These are phyloP conservation scores for Taenioides sp. DNA, from an alignment of 2,797 vertebrate species.

Conservation along the genomic window DNA sequence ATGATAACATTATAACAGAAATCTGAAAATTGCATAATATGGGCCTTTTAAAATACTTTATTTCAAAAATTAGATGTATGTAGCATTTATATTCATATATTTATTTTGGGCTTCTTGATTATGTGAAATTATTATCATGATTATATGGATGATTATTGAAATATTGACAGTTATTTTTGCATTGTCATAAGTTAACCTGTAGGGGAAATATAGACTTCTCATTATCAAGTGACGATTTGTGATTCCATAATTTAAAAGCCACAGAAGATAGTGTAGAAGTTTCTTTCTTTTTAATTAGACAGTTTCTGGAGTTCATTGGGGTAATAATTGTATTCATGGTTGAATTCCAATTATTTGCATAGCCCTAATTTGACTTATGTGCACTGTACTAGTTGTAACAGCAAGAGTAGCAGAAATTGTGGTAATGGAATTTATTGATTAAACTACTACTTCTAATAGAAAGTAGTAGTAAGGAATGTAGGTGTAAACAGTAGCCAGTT, in stretches of 20 bases:
- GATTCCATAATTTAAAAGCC: neutral
- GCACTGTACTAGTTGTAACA: neutral
- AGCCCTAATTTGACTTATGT: neutral
- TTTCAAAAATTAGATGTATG: neutral
- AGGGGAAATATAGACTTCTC: neutral
- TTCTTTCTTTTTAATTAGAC: neutral
- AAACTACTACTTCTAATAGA: neutral
- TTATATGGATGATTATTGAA: too few species aligned
- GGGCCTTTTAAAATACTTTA: neutral
- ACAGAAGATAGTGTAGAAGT: too few species aligned
- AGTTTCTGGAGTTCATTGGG: neutral
- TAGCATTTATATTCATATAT: neutral
- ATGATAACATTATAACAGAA: too few species aligned
- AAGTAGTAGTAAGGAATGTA: neutral
- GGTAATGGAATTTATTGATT: neutral
- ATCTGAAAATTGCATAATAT: too few species aligned
- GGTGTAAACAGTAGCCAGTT: neutral
- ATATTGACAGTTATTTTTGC: too few species aligned
- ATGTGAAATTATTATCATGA: too few species aligned
- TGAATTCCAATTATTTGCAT: neutral
- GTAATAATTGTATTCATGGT: neutral
- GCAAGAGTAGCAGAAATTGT: neutral
- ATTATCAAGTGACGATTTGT: neutral
- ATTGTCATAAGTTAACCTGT: neutral
- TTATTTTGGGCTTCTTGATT: neutral